Base-by-base conservation (phyloP, 2,888 invertebrate genomes). In the Nipponacmea schrenckii region DNA sequence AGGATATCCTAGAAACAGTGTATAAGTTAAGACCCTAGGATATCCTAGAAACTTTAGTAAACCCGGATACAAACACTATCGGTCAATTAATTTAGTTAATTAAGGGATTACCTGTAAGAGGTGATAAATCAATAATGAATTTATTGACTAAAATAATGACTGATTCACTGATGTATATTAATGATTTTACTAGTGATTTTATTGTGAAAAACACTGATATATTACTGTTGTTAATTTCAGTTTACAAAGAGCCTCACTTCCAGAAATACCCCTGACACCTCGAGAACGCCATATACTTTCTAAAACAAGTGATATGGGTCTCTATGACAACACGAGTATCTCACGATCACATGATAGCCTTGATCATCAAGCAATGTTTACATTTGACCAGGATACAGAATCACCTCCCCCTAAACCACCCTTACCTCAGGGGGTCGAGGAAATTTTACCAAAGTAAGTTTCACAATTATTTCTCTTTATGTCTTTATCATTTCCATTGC, bases 361-460 rank as follows among this genome's bases (percentile, higher is more conserved):
- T 24, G 80, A 80, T 56, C 73, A 74, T 69, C 81, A 75, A 44
- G 74, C 74, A 8, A 71, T 70, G 39, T 78, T 77, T 66, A 72
- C 68, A 27, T 81, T 80, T 75, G 77, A 79, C 67, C 71, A 64
- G 45, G 77, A 80, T 62, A 14, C 10, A 24, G 79, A 82, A 46
- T 81, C 84, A 89, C 94, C 94, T 74, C 95, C 95, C 73, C 95
- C 96, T 15, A 96, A 96, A 90, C 96, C 96, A 67, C 96, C 96
- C 69, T 91, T 96, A 82, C 95, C 96, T 71, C 93, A 92, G 44
- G 81, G 80, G 68, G 78, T 76, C 67, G 78, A 77, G 67, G 71
- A 78, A 46, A 72, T 80, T 26, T 67, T 83, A 72, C 79, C 79
- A 72, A 79, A 77, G 81, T 80, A 76, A 75, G 77, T 70, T 56